These are phyloP conservation scores for Acronicta alni DNA, from an alignment of 2,888 invertebrate genomes.

Conservation along the genomic window DNA sequence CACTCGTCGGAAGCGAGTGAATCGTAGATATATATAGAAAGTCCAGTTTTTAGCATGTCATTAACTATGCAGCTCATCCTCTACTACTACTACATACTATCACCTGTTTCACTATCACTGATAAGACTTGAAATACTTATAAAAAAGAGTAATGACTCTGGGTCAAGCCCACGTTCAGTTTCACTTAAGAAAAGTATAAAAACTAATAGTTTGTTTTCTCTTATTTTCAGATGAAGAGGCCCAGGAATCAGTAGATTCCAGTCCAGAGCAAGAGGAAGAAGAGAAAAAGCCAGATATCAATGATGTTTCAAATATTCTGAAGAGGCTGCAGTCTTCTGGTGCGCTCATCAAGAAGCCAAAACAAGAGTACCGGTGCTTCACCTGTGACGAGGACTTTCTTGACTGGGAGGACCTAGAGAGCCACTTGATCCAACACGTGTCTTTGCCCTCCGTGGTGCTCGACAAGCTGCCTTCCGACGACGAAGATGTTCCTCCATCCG, in stretches of 20 bases:
- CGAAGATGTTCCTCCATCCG: conserved; percentile 79
- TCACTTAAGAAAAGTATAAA: not conserved
- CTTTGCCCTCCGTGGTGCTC: conserved; percentile 85
- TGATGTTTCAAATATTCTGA: conserved; percentile 76
- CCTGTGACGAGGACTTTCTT: conserved; percentile 86
- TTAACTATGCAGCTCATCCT: no score
- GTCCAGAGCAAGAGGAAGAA: conserved; percentile 59
- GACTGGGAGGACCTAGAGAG: conserved; percentile 82
- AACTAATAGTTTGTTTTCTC: conserved; percentile 7
- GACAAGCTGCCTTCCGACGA: conserved; percentile 88
- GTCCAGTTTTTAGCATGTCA: no score
- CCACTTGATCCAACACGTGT: conserved; percentile 89
- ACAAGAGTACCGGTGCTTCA: conserved; percentile 82
- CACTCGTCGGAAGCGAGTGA: no score
- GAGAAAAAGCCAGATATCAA: conserved; percentile 56
- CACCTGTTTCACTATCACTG: no score
- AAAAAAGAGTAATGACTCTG: no score
- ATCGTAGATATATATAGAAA: no score
- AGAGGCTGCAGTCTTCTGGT: conserved; percentile 73
- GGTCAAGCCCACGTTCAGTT: no score
- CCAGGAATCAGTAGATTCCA: conserved; percentile 62
- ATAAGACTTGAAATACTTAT: no score
- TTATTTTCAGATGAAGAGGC: conserved; percentile 69
- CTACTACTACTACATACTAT: no score
- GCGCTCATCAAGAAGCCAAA: conserved; percentile 74